Conservation (phyloP, 64 coral and sea anemone genomes). For the Pocillopora verrucosa region DNA sequence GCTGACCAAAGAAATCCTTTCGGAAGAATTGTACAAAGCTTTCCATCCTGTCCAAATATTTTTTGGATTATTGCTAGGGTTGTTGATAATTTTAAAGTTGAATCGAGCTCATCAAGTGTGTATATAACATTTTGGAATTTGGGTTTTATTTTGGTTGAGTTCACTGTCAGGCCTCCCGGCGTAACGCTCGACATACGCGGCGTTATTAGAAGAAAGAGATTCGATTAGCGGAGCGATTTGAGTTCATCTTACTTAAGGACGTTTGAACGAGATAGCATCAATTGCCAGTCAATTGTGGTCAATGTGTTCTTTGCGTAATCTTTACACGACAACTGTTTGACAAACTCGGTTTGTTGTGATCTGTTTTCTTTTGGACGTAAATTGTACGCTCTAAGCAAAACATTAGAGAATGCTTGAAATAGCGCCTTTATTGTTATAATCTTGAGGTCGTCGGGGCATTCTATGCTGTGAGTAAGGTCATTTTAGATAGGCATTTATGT, state of each 20-base stretch:
- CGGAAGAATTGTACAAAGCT: slow-evolving; percentile 3
- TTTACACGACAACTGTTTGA: not conserved
- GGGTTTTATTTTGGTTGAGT: not conserved
- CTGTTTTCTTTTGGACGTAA: not conserved
- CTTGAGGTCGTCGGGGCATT: slow-evolving; percentile 12
- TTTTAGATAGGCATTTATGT: slow-evolving; percentile 32
- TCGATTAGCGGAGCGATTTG: slow-evolving; percentile 4
- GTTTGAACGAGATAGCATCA: not conserved
- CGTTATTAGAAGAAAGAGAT: not conserved
- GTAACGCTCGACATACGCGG: not conserved
- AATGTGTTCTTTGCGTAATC: not conserved
- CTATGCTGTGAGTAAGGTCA: slow-evolving; percentile 22
- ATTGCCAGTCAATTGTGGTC: not conserved
- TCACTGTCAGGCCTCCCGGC: no score
- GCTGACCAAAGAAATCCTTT: not conserved
- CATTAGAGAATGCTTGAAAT: slow-evolving; percentile 18
- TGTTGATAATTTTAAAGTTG: slow-evolving; percentile 8
- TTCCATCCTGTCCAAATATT: slow-evolving; percentile 1
- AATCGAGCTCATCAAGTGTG: not conserved
- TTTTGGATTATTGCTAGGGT: slow-evolving; percentile 6
- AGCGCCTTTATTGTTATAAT: slow-evolving; percentile 36
- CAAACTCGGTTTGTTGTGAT: not conserved
- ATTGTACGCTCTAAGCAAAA: not conserved
- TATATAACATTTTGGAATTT: slow-evolving; percentile 15
- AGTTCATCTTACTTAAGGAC: not conserved